phyloP scores from a whole-genome alignment of 2,113 vertebrate genomes.

The Pollimyrus isidori region DNA sequence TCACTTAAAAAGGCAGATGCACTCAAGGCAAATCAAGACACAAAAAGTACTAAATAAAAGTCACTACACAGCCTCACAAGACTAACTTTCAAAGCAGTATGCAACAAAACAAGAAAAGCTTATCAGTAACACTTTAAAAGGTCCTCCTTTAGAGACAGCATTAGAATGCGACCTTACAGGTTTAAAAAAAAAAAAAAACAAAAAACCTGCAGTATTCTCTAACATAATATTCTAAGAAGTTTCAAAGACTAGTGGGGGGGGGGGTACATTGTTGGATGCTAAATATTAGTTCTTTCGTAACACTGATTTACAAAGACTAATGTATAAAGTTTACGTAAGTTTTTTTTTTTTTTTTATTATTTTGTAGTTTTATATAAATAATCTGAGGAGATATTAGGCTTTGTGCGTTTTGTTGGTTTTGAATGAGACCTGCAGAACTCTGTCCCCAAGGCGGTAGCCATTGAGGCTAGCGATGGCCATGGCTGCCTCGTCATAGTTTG shows the following conservation, averaged over 20 bases:
- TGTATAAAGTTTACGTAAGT: slow-evolving; percentile 68
- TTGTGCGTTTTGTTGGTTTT: slow-evolving; percentile 99
- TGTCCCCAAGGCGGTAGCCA: slow-evolving; percentile 94
- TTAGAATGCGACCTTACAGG: slow-evolving; percentile 79
- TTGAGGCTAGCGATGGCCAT: slow-evolving; percentile 98
- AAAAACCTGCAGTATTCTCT: slow-evolving; percentile 71
- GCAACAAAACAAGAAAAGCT: slow-evolving; percentile 67
- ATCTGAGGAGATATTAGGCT: slow-evolving; percentile 77
- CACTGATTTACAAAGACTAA: slow-evolving; percentile 87
- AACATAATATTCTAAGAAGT: slow-evolving; percentile 78
- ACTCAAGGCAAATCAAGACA: slow-evolving; percentile 66
- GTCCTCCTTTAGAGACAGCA: slow-evolving; percentile 80
- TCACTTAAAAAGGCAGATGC: slow-evolving; percentile 60
- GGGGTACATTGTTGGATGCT: slow-evolving; percentile 79
- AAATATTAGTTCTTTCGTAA: slow-evolving; percentile 81
- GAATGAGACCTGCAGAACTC: slow-evolving; percentile 97
- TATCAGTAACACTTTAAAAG: slow-evolving; percentile 80
- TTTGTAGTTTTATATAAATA: slow-evolving; percentile 43
- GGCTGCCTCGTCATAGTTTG: slow-evolving; percentile 97
- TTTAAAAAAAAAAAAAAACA: slow-evolving; percentile 25
- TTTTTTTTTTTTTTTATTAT: slow-evolving; percentile 41
- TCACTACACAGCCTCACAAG: slow-evolving; percentile 71
- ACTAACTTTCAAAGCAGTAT: slow-evolving; percentile 75
- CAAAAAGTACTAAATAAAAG: slow-evolving; percentile 44
- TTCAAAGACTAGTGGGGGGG: slow-evolving; percentile 69